These are phyloP conservation scores for Bombus pascuorum DNA, from an alignment of 1,140 invertebrate species.

Conservation along the genomic window DNA sequence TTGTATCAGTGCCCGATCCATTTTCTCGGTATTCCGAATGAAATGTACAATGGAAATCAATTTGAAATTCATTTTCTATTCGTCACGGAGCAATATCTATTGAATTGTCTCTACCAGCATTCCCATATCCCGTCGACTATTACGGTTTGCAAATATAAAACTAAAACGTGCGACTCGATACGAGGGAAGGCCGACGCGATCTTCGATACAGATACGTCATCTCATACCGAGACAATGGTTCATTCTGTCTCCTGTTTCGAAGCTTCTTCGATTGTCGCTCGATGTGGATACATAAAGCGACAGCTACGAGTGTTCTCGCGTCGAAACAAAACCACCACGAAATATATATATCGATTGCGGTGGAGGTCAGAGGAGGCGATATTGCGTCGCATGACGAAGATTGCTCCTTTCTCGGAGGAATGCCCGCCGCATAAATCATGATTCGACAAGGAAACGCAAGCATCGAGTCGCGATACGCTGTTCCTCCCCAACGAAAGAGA, in stretches of 20 bases:
- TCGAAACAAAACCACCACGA: background rate
- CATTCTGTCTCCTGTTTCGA: background rate
- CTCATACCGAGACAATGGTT: background rate
- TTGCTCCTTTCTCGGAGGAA: conserved; percentile 34
- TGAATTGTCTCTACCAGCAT: background rate
- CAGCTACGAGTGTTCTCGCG: background rate
- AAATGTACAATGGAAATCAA: background rate
- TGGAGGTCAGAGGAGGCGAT: background rate
- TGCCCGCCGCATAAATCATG: conserved; percentile 11
- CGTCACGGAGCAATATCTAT: background rate
- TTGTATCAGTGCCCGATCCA: background rate
- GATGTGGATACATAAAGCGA: background rate
- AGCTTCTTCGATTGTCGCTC: background rate
- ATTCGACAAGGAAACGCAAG: background rate
- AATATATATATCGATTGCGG: background rate
- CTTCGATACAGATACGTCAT: too few relatives aligned
- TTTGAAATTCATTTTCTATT: conserved; percentile 2
- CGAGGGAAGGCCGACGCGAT: background rate
- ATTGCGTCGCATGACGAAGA: conserved; percentile 29
- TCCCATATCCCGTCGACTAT: background rate
- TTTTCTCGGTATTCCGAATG: background rate
- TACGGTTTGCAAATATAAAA: background rate
- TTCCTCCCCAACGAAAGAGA: background rate
- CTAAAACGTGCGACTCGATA: background rate
- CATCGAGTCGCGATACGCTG: background rate